Percentiles rank a stretch among this genome's conserved stretches.
These are phyloP conservation scores for Diarsia rubi DNA, from an alignment of 2,888 invertebrate genomes.

Conservation along the genomic window DNA sequence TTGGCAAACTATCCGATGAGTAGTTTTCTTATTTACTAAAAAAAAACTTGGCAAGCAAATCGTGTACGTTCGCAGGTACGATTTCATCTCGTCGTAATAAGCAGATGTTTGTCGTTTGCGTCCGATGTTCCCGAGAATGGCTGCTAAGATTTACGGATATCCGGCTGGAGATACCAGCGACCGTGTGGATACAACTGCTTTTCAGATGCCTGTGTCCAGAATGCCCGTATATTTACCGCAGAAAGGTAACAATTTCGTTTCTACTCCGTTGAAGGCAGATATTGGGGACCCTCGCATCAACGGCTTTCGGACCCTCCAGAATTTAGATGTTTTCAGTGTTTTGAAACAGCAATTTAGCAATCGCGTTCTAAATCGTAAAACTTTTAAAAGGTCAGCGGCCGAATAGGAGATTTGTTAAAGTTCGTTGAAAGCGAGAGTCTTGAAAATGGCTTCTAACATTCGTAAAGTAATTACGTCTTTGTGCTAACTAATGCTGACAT, in stretches of 20 bases:
- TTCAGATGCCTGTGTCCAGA: constrained; percentile 23
- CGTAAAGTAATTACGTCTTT: constrained; percentile 52
- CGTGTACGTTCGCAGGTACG: constrained; percentile 57
- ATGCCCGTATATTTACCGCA: constrained; percentile 21
- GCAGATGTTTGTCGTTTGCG: constrained; percentile 65
- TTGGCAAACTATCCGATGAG: constrained; percentile 57
- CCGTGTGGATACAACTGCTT: constrained; percentile 59
- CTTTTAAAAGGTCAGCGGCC: constrained; percentile 26
- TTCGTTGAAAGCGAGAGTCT: constrained; percentile 32
- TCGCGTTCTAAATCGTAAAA: constrained; percentile 26
- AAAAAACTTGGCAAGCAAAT: constrained; percentile 64
- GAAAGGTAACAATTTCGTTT: constrained; percentile 26
- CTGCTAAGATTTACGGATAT: constrained; percentile 71
- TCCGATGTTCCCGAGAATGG: constrained; percentile 56
- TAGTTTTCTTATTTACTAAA: constrained; percentile 52
- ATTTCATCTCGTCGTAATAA: constrained; percentile 53
- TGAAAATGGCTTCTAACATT: constrained; percentile 47
- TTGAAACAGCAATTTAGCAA: constrained; percentile 31
- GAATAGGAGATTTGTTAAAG: constrained; percentile 41
- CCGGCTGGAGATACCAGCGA: constrained; percentile 63
- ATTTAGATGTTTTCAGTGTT: constrained; percentile 26
- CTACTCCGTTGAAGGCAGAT: constrained; percentile 8
- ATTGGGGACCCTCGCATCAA: not conserved
- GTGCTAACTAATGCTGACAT: constrained; percentile 57
- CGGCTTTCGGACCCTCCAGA: not conserved